phyloP scores from a whole-genome alignment of 2,888 invertebrate species.

The Ectobius pallidus region DNA sequence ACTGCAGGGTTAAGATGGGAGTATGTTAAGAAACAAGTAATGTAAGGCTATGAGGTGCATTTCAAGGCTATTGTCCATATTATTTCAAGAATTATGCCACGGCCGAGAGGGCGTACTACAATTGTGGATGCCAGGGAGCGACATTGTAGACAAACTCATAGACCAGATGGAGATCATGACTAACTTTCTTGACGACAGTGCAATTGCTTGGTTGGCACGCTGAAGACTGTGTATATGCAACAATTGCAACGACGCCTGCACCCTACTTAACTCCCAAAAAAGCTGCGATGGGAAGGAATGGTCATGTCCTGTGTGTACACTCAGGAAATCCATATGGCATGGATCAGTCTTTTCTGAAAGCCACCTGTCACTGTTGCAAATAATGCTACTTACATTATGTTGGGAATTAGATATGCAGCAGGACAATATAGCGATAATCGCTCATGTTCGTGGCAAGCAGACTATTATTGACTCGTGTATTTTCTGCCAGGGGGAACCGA shows the following conservation, averaged over 20 bases:
- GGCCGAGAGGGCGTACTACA: no score
- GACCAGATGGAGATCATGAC: neutral
- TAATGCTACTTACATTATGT: neutral
- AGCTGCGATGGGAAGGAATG: neutral
- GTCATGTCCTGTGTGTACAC: neutral
- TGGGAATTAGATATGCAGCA: neutral
- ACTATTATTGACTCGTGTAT: neutral
- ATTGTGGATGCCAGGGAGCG: no score
- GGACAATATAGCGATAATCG: neutral
- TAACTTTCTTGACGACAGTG: neutral
- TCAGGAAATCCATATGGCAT: neutral
- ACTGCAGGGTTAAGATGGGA: no score
- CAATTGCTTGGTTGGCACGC: neutral
- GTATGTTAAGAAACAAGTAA: no score
- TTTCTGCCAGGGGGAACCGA: neutral
- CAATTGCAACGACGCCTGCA: neutral
- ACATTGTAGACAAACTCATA: no score
- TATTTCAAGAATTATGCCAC: no score
- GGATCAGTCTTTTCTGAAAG: neutral
- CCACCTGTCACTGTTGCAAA: neutral
- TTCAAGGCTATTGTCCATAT: no score
- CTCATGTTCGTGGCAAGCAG: neutral
- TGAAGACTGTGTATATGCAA: neutral
- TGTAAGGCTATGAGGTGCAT: no score
- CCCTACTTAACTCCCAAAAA: neutral